Percentiles rank a stretch among this genome's conserved stretches.
phyloP scores from a whole-genome alignment of 1,140 invertebrate genomes.

The Polypedilum vanderplanki region DNA sequence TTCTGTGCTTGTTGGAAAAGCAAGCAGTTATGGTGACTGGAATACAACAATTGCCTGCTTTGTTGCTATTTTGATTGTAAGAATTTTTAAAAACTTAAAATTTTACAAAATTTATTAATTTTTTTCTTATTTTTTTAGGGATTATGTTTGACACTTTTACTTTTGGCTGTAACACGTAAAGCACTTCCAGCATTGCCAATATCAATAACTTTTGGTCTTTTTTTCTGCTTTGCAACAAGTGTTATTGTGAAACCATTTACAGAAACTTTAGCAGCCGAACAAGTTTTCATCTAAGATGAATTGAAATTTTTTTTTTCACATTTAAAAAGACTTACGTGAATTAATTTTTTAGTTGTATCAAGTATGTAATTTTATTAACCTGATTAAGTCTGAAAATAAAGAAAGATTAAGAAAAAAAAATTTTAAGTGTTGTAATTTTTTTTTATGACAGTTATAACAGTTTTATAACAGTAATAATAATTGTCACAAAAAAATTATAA shows the following conservation, averaged over 20 bases:
- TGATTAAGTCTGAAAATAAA: no score
- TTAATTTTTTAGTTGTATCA: no score
- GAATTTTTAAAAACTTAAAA: constrained; percentile 45
- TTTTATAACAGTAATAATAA: no score
- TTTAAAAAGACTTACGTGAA: no score
- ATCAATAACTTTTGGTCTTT: constrained; percentile 94
- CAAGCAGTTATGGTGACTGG: constrained; percentile 98
- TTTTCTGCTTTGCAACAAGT: constrained; percentile 94
- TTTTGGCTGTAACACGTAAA: constrained; percentile 94
- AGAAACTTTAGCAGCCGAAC: constrained; percentile 79
- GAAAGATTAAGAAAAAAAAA: no score
- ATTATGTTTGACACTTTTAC: constrained; percentile 84
- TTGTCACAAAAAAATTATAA: no score
- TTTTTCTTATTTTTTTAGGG: constrained; percentile 55
- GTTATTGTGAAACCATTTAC: constrained; percentile 90
- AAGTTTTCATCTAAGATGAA: constrained; percentile 81
- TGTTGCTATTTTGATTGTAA: constrained; percentile 94
- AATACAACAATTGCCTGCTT: constrained; percentile 98
- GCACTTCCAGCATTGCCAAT: constrained; percentile 96
- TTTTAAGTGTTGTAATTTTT: no score
- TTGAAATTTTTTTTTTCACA: no score
- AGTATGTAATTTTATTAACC: no score
- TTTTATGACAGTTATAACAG: no score
- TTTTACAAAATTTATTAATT: constrained; percentile 31
- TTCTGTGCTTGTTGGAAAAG: constrained; percentile 96